Conservation (phyloP, 2,888 invertebrate genomes). For the Sympetrum striolatum region DNA sequence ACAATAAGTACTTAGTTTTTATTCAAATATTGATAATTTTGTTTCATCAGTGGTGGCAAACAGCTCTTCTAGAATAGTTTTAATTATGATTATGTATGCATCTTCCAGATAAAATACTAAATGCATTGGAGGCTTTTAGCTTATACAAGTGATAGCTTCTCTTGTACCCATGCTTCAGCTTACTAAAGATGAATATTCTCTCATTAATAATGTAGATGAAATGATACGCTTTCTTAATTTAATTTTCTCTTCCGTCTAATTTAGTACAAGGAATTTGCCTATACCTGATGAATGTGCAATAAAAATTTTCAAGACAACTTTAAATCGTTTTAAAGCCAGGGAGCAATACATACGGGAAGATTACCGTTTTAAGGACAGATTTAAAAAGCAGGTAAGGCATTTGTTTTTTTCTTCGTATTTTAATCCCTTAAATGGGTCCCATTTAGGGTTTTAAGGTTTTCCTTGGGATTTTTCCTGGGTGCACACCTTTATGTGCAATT, state of each 20-base stretch:
- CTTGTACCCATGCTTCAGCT: not conserved
- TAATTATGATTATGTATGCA: too few species aligned
- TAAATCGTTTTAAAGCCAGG: slow-evolving; percentile 66
- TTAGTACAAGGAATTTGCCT: not conserved
- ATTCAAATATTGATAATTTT: too few species aligned
- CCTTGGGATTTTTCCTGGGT: too few species aligned
- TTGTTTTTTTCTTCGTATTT: not conserved
- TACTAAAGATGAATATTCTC: not conserved
- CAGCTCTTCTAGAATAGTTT: too few species aligned
- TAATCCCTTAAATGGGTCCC: too few species aligned
- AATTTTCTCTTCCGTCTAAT: not conserved
- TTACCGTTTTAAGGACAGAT: slow-evolving; percentile 66
- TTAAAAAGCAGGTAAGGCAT: slow-evolving; percentile 57
- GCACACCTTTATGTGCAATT: too few species aligned
- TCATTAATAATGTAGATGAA: not conserved
- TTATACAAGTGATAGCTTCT: not conserved
- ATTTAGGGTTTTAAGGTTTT: too few species aligned
- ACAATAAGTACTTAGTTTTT: not conserved
- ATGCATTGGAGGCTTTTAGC: too few species aligned
- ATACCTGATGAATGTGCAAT: slow-evolving; percentile 62
- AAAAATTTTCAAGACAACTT: slow-evolving; percentile 68
- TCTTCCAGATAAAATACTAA: too few species aligned
- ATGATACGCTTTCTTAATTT: too few species aligned
- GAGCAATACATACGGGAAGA: slow-evolving; percentile 67
- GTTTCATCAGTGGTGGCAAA: not conserved